A percentile compares a stretch with the other conserved stretches of the same genome.
Conservation (phyloP, 2,797 vertebrate species). For the Garrulus glandarius region DNA sequence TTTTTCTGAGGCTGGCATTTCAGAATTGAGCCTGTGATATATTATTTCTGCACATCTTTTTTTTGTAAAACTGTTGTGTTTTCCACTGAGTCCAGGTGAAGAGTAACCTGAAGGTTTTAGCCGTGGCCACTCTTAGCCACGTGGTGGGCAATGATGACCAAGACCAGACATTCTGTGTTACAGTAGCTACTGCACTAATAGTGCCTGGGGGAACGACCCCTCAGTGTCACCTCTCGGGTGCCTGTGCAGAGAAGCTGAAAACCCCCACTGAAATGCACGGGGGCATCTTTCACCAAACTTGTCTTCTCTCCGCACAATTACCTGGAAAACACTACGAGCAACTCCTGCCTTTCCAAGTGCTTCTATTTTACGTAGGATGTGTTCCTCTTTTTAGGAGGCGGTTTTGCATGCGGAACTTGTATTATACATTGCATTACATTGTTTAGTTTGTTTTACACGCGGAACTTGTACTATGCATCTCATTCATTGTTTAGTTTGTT, state of each 20-base stretch:
- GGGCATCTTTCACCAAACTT: rapidly evolving
- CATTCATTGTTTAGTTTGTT: neutral
- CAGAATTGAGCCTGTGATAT: rapidly evolving
- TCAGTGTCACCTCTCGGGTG: rapidly evolving
- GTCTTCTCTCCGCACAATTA: neutral
- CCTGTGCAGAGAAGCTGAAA: neutral
- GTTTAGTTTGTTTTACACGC: neutral
- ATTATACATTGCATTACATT: neutral
- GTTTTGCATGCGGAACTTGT: neutral
- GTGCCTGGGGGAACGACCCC: too few relatives aligned
- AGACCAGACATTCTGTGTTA: rapidly evolving
- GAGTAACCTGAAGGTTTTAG: neutral
- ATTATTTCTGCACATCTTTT: neutral
- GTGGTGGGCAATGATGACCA: neutral
- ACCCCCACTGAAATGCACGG: rapidly evolving
- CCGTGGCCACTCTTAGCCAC: rapidly evolving
- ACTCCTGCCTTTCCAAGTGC: neutral
- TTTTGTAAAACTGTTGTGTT: neutral
- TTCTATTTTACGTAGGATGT: neutral
- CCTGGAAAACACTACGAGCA: neutral
- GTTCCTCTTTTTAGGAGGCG: neutral
- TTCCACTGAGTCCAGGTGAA: neutral
- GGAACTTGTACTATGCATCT: neutral
- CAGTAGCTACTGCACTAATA: neutral
- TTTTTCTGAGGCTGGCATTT: neutral